Evolutionary conservation across 2,113 vertebrate genomes (phyloP).

Genomic region (Thomomys bottae): DNA sequence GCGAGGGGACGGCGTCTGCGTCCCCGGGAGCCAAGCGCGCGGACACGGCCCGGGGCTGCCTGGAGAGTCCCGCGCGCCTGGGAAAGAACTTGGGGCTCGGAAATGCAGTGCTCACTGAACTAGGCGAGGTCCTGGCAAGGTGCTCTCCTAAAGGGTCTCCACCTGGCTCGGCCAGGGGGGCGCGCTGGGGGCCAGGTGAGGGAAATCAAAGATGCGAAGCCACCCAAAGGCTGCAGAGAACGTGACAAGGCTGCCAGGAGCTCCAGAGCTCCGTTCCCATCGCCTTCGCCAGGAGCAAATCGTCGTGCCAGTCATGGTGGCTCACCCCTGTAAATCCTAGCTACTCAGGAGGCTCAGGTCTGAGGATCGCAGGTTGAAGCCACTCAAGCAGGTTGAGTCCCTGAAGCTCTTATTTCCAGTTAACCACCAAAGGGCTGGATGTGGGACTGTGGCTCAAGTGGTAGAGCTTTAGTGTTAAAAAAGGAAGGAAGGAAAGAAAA

Average conservation of each 20-base stretch:
- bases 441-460: no score
- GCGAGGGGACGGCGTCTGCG: not conserved
- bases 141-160: not conserved
- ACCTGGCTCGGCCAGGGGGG: not conserved
- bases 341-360: no score
- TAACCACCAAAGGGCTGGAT: no score
- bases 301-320: not conserved
- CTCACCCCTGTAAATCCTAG: no score
- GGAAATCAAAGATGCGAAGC: not conserved
- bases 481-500: no score
- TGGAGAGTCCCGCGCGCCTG: slow-evolving; percentile 47
- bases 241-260: not conserved
- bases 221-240: no score
- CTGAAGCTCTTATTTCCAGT: no score
- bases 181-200: not conserved
- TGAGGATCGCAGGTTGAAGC: no score
- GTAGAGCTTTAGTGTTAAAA: no score
- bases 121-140: not conserved
- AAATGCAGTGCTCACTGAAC: not conserved
- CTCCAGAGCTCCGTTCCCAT: not conserved
- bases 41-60: slow-evolving; percentile 54
- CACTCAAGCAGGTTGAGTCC: no score
- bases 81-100: slow-evolving; percentile 52
- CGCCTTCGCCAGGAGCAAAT: not conserved
- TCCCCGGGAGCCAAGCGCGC: slow-evolving; percentile 56